Base-by-base conservation (phyloP, 1,140 invertebrate species). In the Monomorium pharaonis region DNA sequence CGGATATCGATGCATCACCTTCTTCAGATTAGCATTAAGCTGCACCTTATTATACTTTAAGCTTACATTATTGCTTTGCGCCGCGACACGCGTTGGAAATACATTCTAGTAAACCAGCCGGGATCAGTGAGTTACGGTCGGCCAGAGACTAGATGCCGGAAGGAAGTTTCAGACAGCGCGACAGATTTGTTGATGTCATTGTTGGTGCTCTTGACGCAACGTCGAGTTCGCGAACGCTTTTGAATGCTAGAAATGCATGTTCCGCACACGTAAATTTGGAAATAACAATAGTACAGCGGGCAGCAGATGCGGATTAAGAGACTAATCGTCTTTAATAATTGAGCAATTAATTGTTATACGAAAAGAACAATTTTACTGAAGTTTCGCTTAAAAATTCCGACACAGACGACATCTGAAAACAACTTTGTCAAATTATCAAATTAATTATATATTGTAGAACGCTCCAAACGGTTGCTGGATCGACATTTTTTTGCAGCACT, bases 41-140 rank as follows among this genome's bases (percentile, higher is more conserved):
- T 86, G 84, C 87, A 90, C 90, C 91, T 93, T 93, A 93, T 92
- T 92, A 92, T 92, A 89, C 88, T 89, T 92, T 90, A 92, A 92
- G 91, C 92, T 56, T 69, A 88, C 77, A 84, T 88, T 92, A 92
- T 89, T 72, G 85, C 85, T 80, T 70, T 84, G 86, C 42, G 83
- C 81, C 65, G 85, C 88, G 88, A 90, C 90, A 90, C 78, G 47
- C 80, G 81, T 83, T 78, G 84, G 44, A 27, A 87, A 87, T 85
- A 63, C 47, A 75, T 80, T 54, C 44, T 37, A 21, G 37, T 44
- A 10, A 33, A 21, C 67, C 27, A 42, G 47, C 30, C 21, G 70
- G 30, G 16, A 84, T 16, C 42, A 24, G 70, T 27, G 75, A 84
- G 83, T 78, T 84, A 56, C 47, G 37, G 42, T 6, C 75, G 47